Evolutionary conservation across 2,113 vertebrate genomes (phyloP).

Genomic region (Myotis yumanensis): DNA sequence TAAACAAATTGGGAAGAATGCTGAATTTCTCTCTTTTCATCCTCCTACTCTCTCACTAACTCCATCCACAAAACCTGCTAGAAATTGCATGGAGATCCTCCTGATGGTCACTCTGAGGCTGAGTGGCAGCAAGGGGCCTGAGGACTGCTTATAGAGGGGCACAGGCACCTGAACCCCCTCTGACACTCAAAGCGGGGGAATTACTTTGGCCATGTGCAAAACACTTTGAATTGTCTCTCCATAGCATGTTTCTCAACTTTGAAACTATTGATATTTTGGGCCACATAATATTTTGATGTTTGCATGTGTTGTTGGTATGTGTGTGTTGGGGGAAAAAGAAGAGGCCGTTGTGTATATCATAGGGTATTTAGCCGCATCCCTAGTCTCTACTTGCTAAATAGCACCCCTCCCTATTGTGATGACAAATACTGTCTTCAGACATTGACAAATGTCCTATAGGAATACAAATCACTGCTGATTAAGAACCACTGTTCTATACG

Average conservation of each 20-base stretch:
- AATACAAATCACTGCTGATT: background rate
- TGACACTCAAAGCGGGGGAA: background rate
- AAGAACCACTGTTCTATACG: background rate
- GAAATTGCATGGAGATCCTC: background rate
- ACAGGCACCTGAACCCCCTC: rapidly evolving
- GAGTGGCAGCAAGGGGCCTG: rapidly evolving
- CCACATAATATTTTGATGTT: background rate
- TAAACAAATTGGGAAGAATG: background rate
- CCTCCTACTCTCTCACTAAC: background rate
- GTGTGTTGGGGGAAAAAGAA: rapidly evolving
- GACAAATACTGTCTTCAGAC: background rate
- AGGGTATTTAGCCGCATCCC: rapidly evolving
- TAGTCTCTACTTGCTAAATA: too few species aligned
- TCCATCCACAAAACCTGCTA: rapidly evolving
- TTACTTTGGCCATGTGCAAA: background rate
- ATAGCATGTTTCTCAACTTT: background rate
- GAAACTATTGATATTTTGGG: background rate
- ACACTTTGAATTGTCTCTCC: background rate
- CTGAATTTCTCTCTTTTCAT: background rate
- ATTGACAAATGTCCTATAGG: too few species aligned
- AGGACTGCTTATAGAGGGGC: rapidly evolving
- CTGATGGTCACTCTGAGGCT: background rate
- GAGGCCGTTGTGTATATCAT: rapidly evolving
- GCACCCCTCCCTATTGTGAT: rapidly evolving
- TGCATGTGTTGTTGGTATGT: background rate